Evolutionary conservation across 2,113 vertebrate species (phyloP).

Genomic region (Eretmochelys imbricata): DNA sequence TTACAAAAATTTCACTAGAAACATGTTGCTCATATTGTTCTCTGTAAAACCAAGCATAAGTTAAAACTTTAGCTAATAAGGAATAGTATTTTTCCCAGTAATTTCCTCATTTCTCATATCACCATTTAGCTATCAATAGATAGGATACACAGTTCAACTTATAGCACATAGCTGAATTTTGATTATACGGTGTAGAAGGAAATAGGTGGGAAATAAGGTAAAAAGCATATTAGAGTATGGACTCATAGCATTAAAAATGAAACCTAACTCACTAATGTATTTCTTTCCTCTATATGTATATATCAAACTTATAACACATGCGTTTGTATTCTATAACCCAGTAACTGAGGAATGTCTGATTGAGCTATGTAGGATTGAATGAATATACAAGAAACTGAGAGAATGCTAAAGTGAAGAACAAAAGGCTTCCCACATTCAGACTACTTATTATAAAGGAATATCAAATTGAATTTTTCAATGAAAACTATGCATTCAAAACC

Average conservation of each 20-base stretch:
- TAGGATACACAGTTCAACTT: background rate
- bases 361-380: background rate
- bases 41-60: background rate
- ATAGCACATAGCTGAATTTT: background rate
- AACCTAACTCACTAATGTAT: constrained; percentile 19
- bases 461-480: background rate
- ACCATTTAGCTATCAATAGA: background rate
- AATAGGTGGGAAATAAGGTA: background rate
- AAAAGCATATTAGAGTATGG: background rate
- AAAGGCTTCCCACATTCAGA: background rate
- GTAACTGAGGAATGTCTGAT: background rate
- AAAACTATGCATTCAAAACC: constrained; percentile 13
- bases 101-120: background rate
- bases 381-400: background rate
- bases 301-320: constrained; percentile 21
- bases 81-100: background rate
- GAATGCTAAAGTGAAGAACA: background rate
- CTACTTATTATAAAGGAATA: background rate
- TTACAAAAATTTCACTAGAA: background rate
- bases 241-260: constrained; percentile 40
- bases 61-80: background rate
- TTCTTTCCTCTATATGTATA: constrained; percentile 39
- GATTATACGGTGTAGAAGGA: background rate
- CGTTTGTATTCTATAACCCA: constrained; percentile 26
- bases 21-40: background rate